A percentile compares a stretch with the other conserved stretches of the same genome.
These are phyloP conservation scores for Cairina moschata DNA, from an alignment of 2,113 vertebrate species.

Conservation along the genomic window DNA sequence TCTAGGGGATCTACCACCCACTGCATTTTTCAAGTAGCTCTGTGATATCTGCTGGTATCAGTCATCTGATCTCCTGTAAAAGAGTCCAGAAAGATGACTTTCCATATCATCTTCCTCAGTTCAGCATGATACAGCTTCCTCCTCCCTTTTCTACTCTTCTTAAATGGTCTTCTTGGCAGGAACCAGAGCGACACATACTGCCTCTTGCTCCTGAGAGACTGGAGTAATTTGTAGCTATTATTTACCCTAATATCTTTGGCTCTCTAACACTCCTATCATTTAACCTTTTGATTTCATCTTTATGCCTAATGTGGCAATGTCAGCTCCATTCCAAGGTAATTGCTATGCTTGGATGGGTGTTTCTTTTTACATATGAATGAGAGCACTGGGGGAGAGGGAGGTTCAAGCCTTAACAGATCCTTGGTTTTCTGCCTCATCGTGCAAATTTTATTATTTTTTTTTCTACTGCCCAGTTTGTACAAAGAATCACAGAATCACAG, in stretches of 20 bases:
- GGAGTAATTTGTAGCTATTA: constrained; percentile 3
- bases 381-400: neutral
- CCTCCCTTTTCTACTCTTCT: neutral
- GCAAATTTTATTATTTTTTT: neutral
- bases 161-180: neutral
- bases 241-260: neutral
- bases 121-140: neutral
- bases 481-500: no score
- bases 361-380: neutral
- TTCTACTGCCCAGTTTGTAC: neutral
- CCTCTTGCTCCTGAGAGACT: neutral
- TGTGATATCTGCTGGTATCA: neutral
- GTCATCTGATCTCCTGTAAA: neutral
- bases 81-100: neutral
- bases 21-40: constrained; percentile 15
- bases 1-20: neutral
- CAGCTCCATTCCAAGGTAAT: neutral
- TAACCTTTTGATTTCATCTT: neutral
- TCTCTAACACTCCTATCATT: neutral
- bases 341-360: neutral
- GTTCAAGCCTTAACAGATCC: neutral
- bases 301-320: neutral
- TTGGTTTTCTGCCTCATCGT: neutral
- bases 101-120: neutral
- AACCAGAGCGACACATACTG: neutral